Conservation (phyloP, 2,888 invertebrate species). For the Neoaliturus tenellus region DNA sequence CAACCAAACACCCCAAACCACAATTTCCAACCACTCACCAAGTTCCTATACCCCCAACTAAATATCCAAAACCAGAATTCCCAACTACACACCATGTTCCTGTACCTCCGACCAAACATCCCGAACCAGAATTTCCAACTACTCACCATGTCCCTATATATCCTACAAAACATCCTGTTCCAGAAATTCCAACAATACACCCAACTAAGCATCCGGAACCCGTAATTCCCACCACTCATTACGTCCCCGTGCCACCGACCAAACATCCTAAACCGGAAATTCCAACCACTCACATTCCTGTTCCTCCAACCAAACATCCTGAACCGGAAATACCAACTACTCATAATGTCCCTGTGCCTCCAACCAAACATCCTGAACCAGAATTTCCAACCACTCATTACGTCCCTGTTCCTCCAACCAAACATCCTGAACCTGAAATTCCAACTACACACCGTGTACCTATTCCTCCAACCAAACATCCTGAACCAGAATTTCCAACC, state of each 20-base stretch:
- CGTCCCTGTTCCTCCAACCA: neutral
- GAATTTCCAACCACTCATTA: neutral
- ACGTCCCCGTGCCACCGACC: neutral
- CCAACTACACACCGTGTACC: neutral
- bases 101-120: neutral
- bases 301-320: neutral
- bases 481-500: constrained; percentile 9
- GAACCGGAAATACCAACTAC: neutral
- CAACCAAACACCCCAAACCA: neutral
- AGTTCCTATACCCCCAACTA: neutral
- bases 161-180: neutral
- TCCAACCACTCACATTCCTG: neutral
- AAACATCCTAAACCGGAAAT: neutral
- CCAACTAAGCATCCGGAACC: neutral
- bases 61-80: neutral
- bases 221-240: neutral
- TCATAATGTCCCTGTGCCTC: neutral
- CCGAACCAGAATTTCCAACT: neutral
- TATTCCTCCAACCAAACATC: neutral
- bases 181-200: neutral
- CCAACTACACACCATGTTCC: neutral
- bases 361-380: neutral
- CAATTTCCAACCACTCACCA: neutral
- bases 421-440: neutral
- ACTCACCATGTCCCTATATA: neutral